Conservation (phyloP, 2,888 invertebrate species). For the Watsonalla binaria region DNA sequence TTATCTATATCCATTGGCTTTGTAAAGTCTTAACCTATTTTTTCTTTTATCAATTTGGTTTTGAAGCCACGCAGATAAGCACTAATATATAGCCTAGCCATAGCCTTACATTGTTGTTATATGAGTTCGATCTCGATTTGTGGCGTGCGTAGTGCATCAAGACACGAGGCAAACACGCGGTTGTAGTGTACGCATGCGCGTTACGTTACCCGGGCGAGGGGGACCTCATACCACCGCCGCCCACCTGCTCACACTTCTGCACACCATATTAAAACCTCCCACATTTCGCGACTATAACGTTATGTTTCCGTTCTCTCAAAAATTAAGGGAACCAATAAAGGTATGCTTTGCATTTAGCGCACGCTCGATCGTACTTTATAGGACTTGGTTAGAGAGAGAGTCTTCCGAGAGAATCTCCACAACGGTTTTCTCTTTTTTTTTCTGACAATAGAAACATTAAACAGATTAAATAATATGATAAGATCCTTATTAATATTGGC, state of each 20-base stretch:
- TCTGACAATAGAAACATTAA: too few species aligned
- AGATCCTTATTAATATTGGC: too few species aligned
- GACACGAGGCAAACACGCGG: conserved; percentile 70
- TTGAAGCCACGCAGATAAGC: neutral
- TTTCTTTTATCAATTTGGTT: too few species aligned
- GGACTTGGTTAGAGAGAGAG: too few species aligned
- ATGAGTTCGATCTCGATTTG: conserved; percentile 4
- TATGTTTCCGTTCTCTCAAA: conserved; percentile 48
- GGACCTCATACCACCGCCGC: conserved; percentile 27
- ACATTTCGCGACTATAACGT: conserved; percentile 60
- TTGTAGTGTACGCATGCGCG: conserved; percentile 65
- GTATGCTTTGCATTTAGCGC: conserved; percentile 25
- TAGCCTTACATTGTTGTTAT: neutral
- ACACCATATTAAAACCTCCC: conserved; percentile 58
- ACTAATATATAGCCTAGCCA: too few species aligned
- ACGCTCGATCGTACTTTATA: neutral
- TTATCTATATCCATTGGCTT: too few species aligned
- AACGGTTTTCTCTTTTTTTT: too few species aligned
- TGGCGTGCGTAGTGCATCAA: conserved; percentile 27
- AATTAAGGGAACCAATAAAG: conserved; percentile 55
- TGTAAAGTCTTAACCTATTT: too few species aligned
- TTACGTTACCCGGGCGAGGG: conserved; percentile 19
- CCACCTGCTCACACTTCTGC: conserved; percentile 40
- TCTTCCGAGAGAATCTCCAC: too few species aligned
- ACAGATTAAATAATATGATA: too few species aligned